Evolutionary conservation across 2,797 vertebrate genomes (phyloP), one percentile per base, ranked within the genome.

Genomic region (Acanthiza pusilla): DNA sequence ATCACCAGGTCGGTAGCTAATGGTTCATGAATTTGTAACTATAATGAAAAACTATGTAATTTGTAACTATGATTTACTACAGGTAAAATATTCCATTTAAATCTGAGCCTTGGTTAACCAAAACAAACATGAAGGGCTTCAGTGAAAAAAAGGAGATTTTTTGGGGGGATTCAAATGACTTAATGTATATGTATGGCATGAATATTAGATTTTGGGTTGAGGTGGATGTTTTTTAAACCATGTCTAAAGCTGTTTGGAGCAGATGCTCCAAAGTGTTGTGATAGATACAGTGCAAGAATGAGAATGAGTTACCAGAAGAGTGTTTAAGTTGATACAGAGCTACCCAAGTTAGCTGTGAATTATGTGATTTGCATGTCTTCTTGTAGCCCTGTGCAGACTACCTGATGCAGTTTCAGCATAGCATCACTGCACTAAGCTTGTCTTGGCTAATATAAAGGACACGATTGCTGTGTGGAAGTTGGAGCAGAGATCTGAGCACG

Each of bases 21-120:
- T 93, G 80, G 80, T 82, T 96, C 89, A 61, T 96, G 84, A 91
- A 90, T 97, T 94, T 93, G 74, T 91, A 93, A 90, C 85, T 81
- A 26, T 93, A 91, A 68, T 91, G 60, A 88, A 92, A 91, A 90
- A 84, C 66, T 85, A 29, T 78, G 67, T 79, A 60, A 94, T 94
- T 89, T 94, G 61, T 92, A 72, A 88, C 87, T 88, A 3, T 72
- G 79, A 88, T 94, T 95, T 93, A 78, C 75, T 92, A 58, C 34
- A 71, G 36, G 53, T 87, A 91, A 92, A 91, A 91, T 62, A 89
- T 38, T 93, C 43, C 22, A 25, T 89, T 87, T 67, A 77, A 71
- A 57, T 68, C 45, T 83, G 32, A 85, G 78, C 43, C n/a, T 75
- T 91, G 40, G 53, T 74, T 95, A 89, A 91, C 61, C 68, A 95